A percentile compares a stretch with the other conserved stretches of the same genome.
Evolutionary conservation across 2,888 invertebrate genomes (phyloP).

Genomic region (Nymphalis polychloros): DNA sequence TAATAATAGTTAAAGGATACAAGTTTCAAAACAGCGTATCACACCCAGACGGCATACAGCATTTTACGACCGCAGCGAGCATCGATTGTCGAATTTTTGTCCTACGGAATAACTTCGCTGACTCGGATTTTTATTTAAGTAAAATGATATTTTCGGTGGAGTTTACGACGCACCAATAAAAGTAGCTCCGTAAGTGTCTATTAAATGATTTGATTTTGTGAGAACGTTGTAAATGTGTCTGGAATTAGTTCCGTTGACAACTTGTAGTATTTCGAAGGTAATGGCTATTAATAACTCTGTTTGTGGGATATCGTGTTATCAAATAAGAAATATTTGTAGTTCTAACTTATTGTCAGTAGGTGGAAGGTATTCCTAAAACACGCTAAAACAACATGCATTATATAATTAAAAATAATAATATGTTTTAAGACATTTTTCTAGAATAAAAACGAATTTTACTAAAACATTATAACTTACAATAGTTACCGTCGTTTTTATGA

Average conservation of each 20-base stretch:
- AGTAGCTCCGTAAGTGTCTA: slow-evolving; percentile 10
- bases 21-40: background rate
- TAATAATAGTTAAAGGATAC: background rate
- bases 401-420: no score
- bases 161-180: slow-evolving; percentile 33
- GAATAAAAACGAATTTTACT: no score
- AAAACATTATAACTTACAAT: no score
- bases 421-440: no score
- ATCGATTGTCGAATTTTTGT: slow-evolving; percentile 1
- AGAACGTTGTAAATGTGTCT: slow-evolving; percentile 12
- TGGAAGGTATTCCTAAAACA: no score
- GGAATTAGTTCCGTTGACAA: slow-evolving; percentile 21
- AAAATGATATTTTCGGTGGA: slow-evolving; percentile 45
- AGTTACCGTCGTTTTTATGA: no score
- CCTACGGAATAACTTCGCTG: slow-evolving; percentile 14
- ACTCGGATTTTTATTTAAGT: slow-evolving; percentile 27
- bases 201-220: slow-evolving; percentile 12
- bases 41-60: background rate
- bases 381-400: no score
- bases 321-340: background rate
- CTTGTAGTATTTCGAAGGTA: slow-evolving; percentile 16
- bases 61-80: background rate
- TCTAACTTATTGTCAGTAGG: background rate
- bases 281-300: slow-evolving; percentile 4
- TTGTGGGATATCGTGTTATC: background rate